Evolutionary conservation across 2,888 invertebrate genomes (phyloP), one percentile per base, ranked within the genome.

Genomic region (Mongoloraphidia duomilia): DNA sequence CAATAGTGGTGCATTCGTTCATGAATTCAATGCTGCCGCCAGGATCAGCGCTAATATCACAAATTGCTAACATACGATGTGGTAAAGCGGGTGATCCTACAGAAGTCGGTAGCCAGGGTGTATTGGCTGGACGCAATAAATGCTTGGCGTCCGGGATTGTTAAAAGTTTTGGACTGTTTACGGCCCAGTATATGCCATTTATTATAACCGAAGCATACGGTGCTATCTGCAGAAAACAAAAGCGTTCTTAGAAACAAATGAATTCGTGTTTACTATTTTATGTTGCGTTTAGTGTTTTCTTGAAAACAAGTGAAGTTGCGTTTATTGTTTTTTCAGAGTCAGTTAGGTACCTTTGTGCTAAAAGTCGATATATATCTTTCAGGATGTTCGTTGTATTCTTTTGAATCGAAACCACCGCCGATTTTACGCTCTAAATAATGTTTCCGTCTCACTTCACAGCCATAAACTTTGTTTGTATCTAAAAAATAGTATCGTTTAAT

Each of bases 1-100:
- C 98, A 51, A 99, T 99, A 1, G 97, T 98, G 0, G 98, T 99
- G 65, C 97, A 98, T 64, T 97, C 97, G 61, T 94, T 93, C 97
- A 98, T 97, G 64, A 99, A 98, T 63, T 98, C 97, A 50, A 97
- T 95, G 38, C 93, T 93, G 49, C 95, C 94, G 1, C 97, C 96
- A 0, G 98, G 98, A 70, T 99, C 98, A 0, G 98, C 98, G 0
- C 94, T 95, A 60, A 99, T 97, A 65, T 99, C 98, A 65, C 97
- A 97, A 60, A 99, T 93, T 4, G 84, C 90, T 53, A 98, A 71
- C 80, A 97, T 87, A 54, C 94, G 74, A 63, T 92, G 91, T 0
- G 93, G 92, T 43, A 93, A 65, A 0, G 87, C 81, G 0, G 93
- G 93, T 0, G 90, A 85, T 0, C 93, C 92, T 47, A 85, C 77